Base-by-base conservation (phyloP, 1,140 invertebrate genomes). In the Magallana angulata region DNA sequence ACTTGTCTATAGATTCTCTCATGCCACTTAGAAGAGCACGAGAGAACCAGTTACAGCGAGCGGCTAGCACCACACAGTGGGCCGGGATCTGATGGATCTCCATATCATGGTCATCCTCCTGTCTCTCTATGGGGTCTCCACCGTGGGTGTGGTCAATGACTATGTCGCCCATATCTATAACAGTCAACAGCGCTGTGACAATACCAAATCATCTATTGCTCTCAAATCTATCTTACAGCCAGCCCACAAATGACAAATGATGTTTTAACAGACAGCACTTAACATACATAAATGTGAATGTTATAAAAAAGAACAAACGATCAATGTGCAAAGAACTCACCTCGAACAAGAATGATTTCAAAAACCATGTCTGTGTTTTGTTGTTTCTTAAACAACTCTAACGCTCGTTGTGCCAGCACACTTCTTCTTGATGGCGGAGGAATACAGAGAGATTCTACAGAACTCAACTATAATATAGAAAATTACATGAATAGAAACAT, bases 1-100 rank as follows among this genome's bases (percentile, higher is more conserved):
- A 96, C 96, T 96, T 96, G 91, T 96, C 96, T 88, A 97, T 97
- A 5, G 96, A 96, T 94, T 97, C 97, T 91, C 96, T 95, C 97
- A 97, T 97, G 58, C 97, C 97, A 87, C 96, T 96, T 48, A 97
- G 95, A 3, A 97, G 92, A 0, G 97, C 97, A 88, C 96, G 95
- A 59, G 96, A 94, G 93, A 97, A 97, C 96, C 96, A 97, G 91
- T 97, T 96, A 94, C 97, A 97, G 80, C 96, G 93, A 16, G 96
- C 95, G 56, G 96, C 96, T 8, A 97, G 96, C 59, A 97, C 96
- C 7, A 97, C 96, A 86, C 96, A 94, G 92, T 97, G 97, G 4
- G 96, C 96, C 88, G 95, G 92, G 85, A 95, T 94, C 89, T 92
- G 87, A 76, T 91, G 83, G 14, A 92, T 87, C 71, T 94, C 93